Conservation (phyloP, 2,888 invertebrate genomes). For the Pollenia griseotomentosa region DNA sequence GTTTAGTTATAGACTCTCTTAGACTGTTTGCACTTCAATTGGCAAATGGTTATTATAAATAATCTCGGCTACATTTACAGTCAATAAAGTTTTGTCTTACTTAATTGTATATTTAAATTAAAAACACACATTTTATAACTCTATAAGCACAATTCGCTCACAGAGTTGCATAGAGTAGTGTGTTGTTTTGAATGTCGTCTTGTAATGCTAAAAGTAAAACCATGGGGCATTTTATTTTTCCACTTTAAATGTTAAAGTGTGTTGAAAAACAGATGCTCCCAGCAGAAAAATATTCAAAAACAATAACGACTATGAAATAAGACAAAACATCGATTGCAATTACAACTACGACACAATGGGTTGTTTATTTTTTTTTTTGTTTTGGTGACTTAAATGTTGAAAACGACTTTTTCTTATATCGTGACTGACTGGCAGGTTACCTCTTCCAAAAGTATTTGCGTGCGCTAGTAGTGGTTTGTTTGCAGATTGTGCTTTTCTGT, state of each 20-base stretch:
- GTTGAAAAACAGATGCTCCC: constrained; percentile 67
- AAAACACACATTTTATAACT: constrained; percentile 43
- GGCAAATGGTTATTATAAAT: constrained; percentile 68
- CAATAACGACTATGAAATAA: neutral
- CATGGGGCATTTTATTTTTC: constrained; percentile 49
- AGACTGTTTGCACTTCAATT: constrained; percentile 64
- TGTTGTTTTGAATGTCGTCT: constrained; percentile 65
- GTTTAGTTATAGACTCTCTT: constrained; percentile 54
- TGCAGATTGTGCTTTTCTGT: constrained; percentile 12
- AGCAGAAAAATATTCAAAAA: constrained; percentile 20
- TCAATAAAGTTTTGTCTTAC: constrained; percentile 43
- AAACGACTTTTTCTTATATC: constrained; percentile 66
- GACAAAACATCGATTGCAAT: constrained; percentile 31
- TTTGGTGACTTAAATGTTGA: constrained; percentile 62
- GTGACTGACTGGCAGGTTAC: constrained; percentile 59
- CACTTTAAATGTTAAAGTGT: constrained; percentile 71
- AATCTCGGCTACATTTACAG: constrained; percentile 45
- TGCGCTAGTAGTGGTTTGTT: constrained; percentile 35
- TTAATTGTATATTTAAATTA: constrained; percentile 40
- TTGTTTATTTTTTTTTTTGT: constrained; percentile 24
- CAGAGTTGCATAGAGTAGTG: constrained; percentile 59
- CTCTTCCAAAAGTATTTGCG: constrained; percentile 62
- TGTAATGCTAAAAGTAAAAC: constrained; percentile 58
- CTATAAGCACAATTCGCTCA: constrained; percentile 20
- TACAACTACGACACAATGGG: constrained; percentile 55